A percentile compares a stretch with the other conserved stretches of the same genome.
Conservation (phyloP, 2,888 invertebrate species). For the Hyposoter dolosus region DNA sequence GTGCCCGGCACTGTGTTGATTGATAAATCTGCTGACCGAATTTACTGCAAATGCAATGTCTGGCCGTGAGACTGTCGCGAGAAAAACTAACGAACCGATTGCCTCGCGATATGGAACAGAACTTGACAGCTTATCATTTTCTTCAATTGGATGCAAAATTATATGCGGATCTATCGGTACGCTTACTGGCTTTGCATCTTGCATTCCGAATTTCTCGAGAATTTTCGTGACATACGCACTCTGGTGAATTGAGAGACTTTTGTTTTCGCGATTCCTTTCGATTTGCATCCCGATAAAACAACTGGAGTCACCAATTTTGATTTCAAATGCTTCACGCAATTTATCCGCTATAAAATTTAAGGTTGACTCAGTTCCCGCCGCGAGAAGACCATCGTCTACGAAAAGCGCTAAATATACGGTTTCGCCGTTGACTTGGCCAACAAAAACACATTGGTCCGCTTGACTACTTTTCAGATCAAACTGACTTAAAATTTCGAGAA, state of each 20-base stretch:
- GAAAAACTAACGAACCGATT: conserved; percentile 24
- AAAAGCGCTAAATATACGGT: conserved; percentile 45
- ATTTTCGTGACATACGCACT: conserved; percentile 7
- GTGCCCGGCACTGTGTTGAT: neutral
- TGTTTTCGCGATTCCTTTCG: conserved; percentile 6
- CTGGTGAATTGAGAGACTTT: conserved; percentile 11
- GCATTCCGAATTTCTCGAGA: conserved; percentile 17
- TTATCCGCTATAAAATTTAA: neutral
- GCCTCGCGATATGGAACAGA: conserved; percentile 56
- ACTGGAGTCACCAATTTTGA: conserved; percentile 20
- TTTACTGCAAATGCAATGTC: conserved; percentile 28
- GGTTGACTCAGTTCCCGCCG: neutral
- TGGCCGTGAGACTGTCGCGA: conserved; percentile 16
- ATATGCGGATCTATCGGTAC: conserved; percentile 5
- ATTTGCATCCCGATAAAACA: neutral
- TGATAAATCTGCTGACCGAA: conserved; percentile 4
- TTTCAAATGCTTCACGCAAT: conserved; percentile 17
- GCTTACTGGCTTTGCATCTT: neutral
- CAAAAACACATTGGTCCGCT: conserved; percentile 38
- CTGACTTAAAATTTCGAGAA: neutral
- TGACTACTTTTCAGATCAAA: conserved; percentile 5
- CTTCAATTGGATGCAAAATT: neutral
- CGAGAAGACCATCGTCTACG: conserved; percentile 50
- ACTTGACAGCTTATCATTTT: neutral
- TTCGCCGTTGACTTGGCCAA: neutral